Conservation (phyloP, 2,888 invertebrate genomes). For the Clepsis dumicolana region DNA sequence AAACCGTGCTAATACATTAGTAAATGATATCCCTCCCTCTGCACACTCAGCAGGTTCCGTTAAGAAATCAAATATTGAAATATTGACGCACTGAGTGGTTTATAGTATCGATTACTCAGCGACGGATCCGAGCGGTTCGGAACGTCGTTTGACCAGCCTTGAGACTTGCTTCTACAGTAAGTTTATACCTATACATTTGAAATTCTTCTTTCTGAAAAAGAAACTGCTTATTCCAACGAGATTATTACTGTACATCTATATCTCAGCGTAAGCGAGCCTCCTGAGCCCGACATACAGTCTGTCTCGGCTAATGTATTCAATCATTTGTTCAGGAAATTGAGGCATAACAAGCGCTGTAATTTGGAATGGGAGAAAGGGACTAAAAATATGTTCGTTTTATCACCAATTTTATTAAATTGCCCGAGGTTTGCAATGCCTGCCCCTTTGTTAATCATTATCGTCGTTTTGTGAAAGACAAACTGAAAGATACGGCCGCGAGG, state of each 20-base stretch:
- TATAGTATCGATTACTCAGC: conserved; percentile 54
- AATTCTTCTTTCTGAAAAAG: conserved; percentile 3
- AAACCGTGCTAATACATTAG: background rate
- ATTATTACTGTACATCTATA: background rate
- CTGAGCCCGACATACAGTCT: conserved; percentile 9
- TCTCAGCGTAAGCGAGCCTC: conserved; percentile 1
- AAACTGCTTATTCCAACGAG: background rate
- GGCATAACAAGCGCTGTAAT: conserved; percentile 20
- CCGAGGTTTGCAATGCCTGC: background rate
- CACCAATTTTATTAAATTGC: conserved; percentile 24
- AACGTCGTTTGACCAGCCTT: conserved; percentile 50
- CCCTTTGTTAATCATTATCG: conserved; percentile 12
- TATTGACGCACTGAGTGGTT: conserved; percentile 50
- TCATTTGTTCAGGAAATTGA: conserved; percentile 23
- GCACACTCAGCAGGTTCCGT: conserved; percentile 24
- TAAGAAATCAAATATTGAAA: conserved; percentile 56
- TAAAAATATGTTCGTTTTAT: conserved; percentile 29
- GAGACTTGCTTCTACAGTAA: conserved; percentile 19
- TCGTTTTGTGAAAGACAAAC: conserved; percentile 7
- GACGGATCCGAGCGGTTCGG: conserved; percentile 60
- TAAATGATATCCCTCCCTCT: background rate
- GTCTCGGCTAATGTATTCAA: conserved; percentile 19
- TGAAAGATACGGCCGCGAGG: conserved; percentile 5
- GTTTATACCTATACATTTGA: conserved; percentile 19
- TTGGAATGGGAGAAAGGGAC: conserved; percentile 14